Evolutionary conservation across 1,140 invertebrate genomes (phyloP).

Genomic region (Cydia splendana): DNA sequence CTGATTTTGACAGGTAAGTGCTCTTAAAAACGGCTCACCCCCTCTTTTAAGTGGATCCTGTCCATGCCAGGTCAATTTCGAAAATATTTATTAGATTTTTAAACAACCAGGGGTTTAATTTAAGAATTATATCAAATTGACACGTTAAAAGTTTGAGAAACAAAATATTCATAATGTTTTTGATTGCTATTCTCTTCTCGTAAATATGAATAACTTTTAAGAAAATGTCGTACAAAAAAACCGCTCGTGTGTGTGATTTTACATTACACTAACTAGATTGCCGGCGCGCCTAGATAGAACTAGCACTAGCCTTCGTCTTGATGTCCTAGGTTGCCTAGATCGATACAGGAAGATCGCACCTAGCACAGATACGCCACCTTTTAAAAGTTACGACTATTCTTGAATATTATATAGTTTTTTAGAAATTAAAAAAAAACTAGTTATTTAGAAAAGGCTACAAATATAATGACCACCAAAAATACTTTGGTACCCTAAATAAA

Average conservation of each 20-base stretch:
- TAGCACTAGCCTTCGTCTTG: conserved; percentile 5
- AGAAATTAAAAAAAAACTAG: too few relatives aligned
- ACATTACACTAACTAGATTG: conserved; percentile 21
- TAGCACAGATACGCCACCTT: not conserved
- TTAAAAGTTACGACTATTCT: not conserved
- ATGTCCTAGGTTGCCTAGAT: not conserved
- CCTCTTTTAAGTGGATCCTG: not conserved
- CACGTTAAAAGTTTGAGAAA: too few relatives aligned
- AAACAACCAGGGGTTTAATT: not conserved
- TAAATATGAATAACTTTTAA: too few relatives aligned
- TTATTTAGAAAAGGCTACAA: too few relatives aligned
- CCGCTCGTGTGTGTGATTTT: not conserved
- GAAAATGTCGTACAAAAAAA: not conserved
- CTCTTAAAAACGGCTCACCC: not conserved
- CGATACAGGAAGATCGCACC: not conserved
- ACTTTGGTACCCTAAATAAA: too few relatives aligned
- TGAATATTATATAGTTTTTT: too few relatives aligned
- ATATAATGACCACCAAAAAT: too few relatives aligned
- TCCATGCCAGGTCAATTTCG: not conserved
- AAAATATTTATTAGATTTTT: not conserved
- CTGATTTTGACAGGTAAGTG: not conserved
- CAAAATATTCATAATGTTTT: too few relatives aligned
- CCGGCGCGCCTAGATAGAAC: not conserved
- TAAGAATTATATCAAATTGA: too few relatives aligned
- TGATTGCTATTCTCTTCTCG: too few relatives aligned